Evolutionary conservation across 2,797 vertebrate species (phyloP).

Genomic region (Phataginus tricuspis): DNA sequence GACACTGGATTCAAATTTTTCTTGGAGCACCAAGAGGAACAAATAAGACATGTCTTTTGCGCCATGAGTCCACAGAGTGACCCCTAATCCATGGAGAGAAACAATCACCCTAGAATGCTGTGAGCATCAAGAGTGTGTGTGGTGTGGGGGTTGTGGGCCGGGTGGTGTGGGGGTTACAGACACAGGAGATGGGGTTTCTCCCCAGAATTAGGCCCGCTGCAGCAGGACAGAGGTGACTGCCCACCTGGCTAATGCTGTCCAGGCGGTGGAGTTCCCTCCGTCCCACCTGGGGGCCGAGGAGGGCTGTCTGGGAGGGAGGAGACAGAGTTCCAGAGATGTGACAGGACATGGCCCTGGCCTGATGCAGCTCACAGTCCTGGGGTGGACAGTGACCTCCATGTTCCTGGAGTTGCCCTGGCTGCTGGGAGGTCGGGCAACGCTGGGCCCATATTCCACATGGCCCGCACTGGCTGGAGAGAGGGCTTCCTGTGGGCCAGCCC

Average conservation of each 20-base stretch:
- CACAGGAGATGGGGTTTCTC: neutral
- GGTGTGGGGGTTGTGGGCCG: neutral
- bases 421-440: accelerated
- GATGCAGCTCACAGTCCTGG: neutral
- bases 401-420: neutral
- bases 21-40: neutral
- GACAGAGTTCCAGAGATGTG: neutral
- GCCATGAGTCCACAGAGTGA: accelerated
- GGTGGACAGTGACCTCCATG: accelerated
- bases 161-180: neutral
- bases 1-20: neutral
- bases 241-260: accelerated
- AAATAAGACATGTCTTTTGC: neutral
- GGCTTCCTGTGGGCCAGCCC: neutral
- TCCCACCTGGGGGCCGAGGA: neutral
- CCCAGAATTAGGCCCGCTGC: accelerated
- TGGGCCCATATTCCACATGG: accelerated
- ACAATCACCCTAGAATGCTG: accelerated
- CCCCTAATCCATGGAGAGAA: neutral
- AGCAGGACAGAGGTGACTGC: no score
- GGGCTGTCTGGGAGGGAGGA: no score
- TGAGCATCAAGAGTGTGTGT: neutral
- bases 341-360: neutral
- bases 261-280: neutral
- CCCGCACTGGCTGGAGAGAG: neutral